Conservation (phyloP, 2,888 invertebrate species). For the Mantis religiosa region DNA sequence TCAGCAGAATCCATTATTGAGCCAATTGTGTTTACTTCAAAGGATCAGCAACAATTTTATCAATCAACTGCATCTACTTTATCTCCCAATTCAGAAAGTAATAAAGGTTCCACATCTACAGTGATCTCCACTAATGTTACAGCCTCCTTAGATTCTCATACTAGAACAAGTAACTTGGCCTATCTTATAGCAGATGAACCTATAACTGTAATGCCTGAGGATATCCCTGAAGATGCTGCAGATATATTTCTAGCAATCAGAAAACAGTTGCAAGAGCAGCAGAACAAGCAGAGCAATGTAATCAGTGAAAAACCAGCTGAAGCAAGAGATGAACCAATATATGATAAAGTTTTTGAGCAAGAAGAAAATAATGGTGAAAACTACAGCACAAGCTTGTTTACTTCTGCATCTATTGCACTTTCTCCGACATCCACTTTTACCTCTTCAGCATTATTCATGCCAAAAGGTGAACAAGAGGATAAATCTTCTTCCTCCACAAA, state of each 20-base stretch:
- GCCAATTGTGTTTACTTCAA: not conserved
- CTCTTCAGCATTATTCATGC: not conserved
- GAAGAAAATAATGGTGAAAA: constrained; percentile 7
- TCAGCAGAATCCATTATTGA: not conserved
- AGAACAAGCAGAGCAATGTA: not conserved
- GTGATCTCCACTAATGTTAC: not conserved
- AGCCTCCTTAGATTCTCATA: not conserved
- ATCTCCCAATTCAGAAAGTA: not conserved
- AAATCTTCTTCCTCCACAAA: not conserved
- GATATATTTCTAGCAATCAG: not conserved
- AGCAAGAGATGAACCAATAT: not conserved
- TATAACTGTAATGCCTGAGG: not conserved
- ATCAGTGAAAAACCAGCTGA: not conserved
- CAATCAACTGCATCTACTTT: not conserved
- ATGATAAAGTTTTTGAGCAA: constrained; percentile 6
- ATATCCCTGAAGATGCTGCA: not conserved
- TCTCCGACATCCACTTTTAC: not conserved
- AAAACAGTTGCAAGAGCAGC: constrained; percentile 5
- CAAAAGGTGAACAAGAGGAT: not conserved
- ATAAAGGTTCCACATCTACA: not conserved
- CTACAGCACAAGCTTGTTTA: not conserved
- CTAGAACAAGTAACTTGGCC: not conserved
- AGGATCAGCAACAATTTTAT: not conserved
- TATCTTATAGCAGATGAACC: not conserved
- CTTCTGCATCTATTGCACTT: not conserved